phyloP scores from a whole-genome alignment of 2,888 invertebrate genomes.

The Congeria kusceri region DNA sequence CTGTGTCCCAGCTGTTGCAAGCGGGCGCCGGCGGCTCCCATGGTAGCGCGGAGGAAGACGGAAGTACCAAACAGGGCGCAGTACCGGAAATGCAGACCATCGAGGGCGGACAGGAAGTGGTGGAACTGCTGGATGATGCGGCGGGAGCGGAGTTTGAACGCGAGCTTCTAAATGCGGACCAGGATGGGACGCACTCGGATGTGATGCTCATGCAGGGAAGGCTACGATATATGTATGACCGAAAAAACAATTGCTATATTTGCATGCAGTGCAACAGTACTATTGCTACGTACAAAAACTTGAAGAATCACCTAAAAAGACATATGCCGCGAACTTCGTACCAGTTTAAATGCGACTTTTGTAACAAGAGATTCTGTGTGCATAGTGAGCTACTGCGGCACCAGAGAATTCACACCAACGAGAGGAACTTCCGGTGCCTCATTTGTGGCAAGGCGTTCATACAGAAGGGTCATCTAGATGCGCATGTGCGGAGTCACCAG shows the following conservation, averaged over 20 bases:
- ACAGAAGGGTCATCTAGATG: conserved; percentile 51
- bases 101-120: too few relatives aligned
- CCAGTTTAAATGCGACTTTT: conserved; percentile 30
- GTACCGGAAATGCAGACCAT: too few relatives aligned
- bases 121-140: too few relatives aligned
- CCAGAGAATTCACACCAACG: conserved; percentile 39
- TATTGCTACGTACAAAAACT: conserved; percentile 25
- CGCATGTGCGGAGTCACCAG: conserved; percentile 38
- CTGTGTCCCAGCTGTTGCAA: too few relatives aligned
- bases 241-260: conserved; percentile 21
- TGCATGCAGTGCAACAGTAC: conserved; percentile 31
- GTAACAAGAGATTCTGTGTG: conserved; percentile 47
- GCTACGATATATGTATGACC: conserved; percentile 24
- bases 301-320: conserved; percentile 51
- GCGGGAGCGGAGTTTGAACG: conserved; percentile 10
- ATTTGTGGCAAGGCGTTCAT: conserved; percentile 51
- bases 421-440: conserved; percentile 42
- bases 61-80: too few relatives aligned
- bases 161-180: conserved; percentile 20
- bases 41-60: too few relatives aligned
- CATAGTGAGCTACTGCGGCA: conserved; percentile 44
- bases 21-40: too few relatives aligned
- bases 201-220: conserved; percentile 31
- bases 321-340: conserved; percentile 35
- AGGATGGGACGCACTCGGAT: neutral